These are phyloP conservation scores for Charanyca ferruginea DNA, from an alignment of 2,888 invertebrate genomes.

Conservation along the genomic window DNA sequence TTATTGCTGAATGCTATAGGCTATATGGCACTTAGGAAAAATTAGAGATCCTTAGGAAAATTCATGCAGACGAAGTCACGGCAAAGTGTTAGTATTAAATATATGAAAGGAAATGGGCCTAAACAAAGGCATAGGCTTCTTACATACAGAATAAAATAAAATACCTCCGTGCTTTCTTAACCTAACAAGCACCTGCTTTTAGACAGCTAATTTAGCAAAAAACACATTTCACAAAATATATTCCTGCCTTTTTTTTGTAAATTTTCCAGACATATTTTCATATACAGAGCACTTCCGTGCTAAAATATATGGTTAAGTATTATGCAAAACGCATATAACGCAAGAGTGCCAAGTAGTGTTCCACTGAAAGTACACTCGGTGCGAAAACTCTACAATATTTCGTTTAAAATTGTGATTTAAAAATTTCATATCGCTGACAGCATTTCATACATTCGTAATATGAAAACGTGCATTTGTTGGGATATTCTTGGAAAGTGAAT, in stretches of 20 bases:
- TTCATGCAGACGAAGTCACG: too few species aligned
- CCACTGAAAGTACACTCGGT: constrained; percentile 66
- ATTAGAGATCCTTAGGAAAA: too few species aligned
- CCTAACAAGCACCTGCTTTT: constrained; percentile 25
- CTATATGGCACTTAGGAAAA: too few species aligned
- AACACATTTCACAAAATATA: constrained; percentile 16
- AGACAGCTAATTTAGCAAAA: constrained; percentile 35
- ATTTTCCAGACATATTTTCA: constrained; percentile 65
- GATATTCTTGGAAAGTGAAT: constrained; percentile 14
- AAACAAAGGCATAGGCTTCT: too few species aligned
- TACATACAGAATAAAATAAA: too few species aligned
- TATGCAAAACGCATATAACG: constrained; percentile 80
- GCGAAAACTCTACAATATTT: constrained; percentile 63
- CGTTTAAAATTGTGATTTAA: constrained; percentile 62
- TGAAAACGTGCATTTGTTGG: constrained; percentile 37
- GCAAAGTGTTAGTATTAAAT: too few species aligned
- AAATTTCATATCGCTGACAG: constrained; percentile 55
- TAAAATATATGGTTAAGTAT: constrained; percentile 76
- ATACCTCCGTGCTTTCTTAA: not conserved
- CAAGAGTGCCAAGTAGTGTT: constrained; percentile 79
- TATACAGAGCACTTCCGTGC: constrained; percentile 66
- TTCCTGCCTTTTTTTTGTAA: constrained; percentile 56
- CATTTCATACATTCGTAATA: constrained; percentile 33
- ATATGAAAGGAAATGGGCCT: too few species aligned
- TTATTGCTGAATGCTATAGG: too few species aligned